These are phyloP conservation scores for Agapornis roseicollis DNA, from an alignment of 2,113 vertebrate species.

Conservation along the genomic window DNA sequence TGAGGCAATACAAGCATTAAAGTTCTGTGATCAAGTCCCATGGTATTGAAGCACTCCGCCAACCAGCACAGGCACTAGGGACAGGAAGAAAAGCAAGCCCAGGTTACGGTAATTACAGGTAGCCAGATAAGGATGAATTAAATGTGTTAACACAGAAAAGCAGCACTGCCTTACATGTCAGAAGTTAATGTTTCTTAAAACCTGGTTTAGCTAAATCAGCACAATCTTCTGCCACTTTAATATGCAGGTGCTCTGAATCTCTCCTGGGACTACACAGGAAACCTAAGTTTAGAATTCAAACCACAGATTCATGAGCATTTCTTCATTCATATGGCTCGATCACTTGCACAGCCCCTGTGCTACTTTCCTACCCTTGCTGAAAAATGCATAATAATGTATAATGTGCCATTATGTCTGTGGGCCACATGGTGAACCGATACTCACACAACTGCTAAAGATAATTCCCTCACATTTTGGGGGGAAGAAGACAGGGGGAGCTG, in stretches of 20 bases:
- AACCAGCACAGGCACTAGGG: background rate
- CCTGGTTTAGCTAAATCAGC: background rate
- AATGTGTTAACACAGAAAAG: background rate
- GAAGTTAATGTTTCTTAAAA: background rate
- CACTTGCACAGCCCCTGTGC: background rate
- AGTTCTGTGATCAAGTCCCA: background rate
- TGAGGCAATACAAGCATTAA: background rate
- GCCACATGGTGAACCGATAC: background rate
- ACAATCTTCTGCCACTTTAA: background rate
- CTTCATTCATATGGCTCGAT: background rate
- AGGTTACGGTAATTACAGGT: background rate
- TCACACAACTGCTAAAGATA: slow-evolving; percentile 18
- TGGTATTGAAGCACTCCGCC: background rate
- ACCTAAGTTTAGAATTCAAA: background rate
- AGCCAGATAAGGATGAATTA: background rate
- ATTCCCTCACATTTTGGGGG: background rate
- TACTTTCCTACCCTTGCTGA: background rate
- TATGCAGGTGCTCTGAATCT: background rate
- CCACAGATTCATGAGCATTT: background rate
- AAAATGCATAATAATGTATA: accelerated
- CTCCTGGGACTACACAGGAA: background rate
- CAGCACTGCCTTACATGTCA: background rate
- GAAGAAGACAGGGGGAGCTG: accelerated
- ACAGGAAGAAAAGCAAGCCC: background rate
- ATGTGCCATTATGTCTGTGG: background rate